Conservation (phyloP, 1,140 invertebrate genomes). For the Hyles vespertilio region DNA sequence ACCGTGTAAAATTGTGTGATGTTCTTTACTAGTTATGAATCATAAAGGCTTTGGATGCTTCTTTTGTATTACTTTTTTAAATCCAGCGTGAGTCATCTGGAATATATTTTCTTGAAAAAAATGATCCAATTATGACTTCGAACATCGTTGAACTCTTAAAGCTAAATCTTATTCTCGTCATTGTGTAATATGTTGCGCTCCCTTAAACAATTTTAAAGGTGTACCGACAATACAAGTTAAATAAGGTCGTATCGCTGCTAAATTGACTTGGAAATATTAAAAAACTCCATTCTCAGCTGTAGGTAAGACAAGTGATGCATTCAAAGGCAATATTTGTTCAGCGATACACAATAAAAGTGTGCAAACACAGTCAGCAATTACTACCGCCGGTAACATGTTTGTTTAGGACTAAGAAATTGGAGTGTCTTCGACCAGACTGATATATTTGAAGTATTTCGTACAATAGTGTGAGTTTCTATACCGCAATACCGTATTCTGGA, state of each 20-base stretch:
- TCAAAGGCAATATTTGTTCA: constrained; percentile 69
- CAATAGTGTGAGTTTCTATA: constrained; percentile 1
- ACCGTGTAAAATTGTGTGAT: no score
- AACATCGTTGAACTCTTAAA: no score
- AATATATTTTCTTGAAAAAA: no score
- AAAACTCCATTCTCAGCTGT: constrained; percentile 49
- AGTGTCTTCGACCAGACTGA: constrained; percentile 69
- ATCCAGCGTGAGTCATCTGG: no score
- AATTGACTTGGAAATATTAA: constrained; percentile 51
- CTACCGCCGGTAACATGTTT: constrained; percentile 70
- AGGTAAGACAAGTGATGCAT: constrained; percentile 65
- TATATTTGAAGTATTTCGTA: constrained; percentile 65
- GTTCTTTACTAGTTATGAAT: no score
- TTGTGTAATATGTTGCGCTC: no score
- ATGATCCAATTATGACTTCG: no score
- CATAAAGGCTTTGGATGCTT: constrained; percentile 4
- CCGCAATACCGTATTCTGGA: no score
- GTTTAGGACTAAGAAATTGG: constrained; percentile 72
- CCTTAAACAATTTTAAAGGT: no score
- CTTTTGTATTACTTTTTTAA: not conserved
- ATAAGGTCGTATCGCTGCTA: constrained; percentile 6
- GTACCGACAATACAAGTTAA: no score
- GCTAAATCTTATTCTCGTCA: no score
- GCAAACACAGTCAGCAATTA: constrained; percentile 72
- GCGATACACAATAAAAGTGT: constrained; percentile 72